Evolutionary conservation across 2,888 invertebrate species (phyloP), one percentile per base, ranked within the genome.

Genomic region (Hipparchia sbordonii): DNA sequence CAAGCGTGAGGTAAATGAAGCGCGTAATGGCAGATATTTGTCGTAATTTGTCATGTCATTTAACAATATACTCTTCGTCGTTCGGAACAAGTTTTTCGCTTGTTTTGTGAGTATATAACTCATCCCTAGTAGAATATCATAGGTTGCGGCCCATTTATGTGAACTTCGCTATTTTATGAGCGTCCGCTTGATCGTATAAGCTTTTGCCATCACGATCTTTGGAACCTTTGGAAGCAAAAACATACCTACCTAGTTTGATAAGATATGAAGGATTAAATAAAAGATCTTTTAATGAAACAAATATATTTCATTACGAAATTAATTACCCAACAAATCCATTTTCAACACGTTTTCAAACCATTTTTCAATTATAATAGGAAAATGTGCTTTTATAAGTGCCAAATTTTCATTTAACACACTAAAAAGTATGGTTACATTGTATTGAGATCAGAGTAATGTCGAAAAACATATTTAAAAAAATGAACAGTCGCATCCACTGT

Each of bases 251-350:
- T 23, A n/a, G 54, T n/a, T n/a, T 54, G 8, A 57, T 8, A 23
- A 65, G 54, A 48, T 59, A 61, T 51, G 57, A 13, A 51, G 67
- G 70, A 7, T 57, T 13, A 85, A 92, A 89, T 89, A 87, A 92
- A 92, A 90, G 78, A 86, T 71, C 79, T 79, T 81, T 89, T 89
- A 90, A 91, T 94, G 93, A 94, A 94, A 94, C 94, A 94, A 94
- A 93, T 94, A 93, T 94, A 94, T 94, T 94, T 94, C 93, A 92
- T 93, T 89, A 90, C 86, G 93, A 94, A 94, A 94, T 93, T 92
- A 94, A 93, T 92, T 91, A 92, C 92, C 94, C 93, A 94, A 94
- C 94, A 94, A 94, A 93, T 94, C 93, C 94, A 93, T 93, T 90
- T 91, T 92, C 89, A 94, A 94, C 94, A 92, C 92, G 89, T 90